These are phyloP conservation scores for Sycophila sp. DNA, from an alignment of 1,140 invertebrate species.

Conservation along the genomic window DNA sequence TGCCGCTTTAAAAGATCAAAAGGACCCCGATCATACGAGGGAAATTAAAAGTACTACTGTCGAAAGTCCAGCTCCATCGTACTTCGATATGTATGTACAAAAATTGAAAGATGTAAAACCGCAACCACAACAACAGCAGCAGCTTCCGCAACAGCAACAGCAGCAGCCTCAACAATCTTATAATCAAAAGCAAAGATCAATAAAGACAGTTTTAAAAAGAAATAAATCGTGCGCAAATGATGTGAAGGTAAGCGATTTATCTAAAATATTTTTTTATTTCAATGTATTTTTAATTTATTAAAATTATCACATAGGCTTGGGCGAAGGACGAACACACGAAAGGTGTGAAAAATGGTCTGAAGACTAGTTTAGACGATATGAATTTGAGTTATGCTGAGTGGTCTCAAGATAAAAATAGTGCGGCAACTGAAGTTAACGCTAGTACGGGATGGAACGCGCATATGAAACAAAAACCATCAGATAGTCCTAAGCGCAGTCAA, in stretches of 20 bases:
- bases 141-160: too few relatives aligned
- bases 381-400: slow-evolving; percentile 8
- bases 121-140: too few relatives aligned
- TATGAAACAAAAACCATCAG: slow-evolving; percentile 36
- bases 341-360: slow-evolving; percentile 26
- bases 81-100: slow-evolving; percentile 10
- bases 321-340: slow-evolving; percentile 19
- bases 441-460: slow-evolving; percentile 18
- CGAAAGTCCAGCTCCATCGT: slow-evolving; percentile 21
- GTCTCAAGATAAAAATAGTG: slow-evolving; percentile 7
- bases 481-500: slow-evolving; percentile 52
- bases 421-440: neutral
- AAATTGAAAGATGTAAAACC: slow-evolving; percentile 29
- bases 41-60: slow-evolving; percentile 15
- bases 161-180: too few relatives aligned
- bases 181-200: slow-evolving; percentile 29
- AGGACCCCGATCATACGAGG: slow-evolving; percentile 2
- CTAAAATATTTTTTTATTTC: neutral
- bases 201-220: slow-evolving; percentile 32
- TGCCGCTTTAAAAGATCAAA: slow-evolving; percentile 20
- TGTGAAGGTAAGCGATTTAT: slow-evolving; percentile 18
- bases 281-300: neutral
- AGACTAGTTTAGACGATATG: slow-evolving; percentile 11
- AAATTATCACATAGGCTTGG: neutral
- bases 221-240: slow-evolving; percentile 32